Evolutionary conservation across 2,888 invertebrate species (phyloP), one percentile per base, ranked within the genome.

Genomic region (Junonia oenone): DNA sequence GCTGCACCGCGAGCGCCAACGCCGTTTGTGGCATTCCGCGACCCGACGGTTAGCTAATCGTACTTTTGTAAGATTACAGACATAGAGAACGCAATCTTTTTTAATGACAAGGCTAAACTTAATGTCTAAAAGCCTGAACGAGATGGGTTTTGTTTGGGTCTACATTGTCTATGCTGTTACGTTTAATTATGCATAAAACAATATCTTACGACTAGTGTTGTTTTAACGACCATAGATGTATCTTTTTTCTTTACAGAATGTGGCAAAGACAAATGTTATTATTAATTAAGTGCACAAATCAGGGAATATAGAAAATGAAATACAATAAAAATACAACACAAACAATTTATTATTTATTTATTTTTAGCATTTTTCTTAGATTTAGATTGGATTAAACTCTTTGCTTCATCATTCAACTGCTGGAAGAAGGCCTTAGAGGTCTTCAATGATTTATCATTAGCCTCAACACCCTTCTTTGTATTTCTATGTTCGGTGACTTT

Each of bases 351-450:
- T 70, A 64, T 48, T 65, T 65, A 64, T 84, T 83, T n/a, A n/a
- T n/a, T 78, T 81, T 86, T 63, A 79, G 84, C 72, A 79, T 73
- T 71, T 66, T 68, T 68, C 55, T 81, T 78, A 62, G 60, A 62
- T 66, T 80, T 73, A 63, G 73, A 66, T 65, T 83, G 85, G 67
- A 88, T 83, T 70, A 85, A 58, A 74, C 89, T 84, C 67, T 68
- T 80, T 13, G 83, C 66, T 67, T 96, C 93, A 68, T 97, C 96
- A 77, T 98, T 96, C 5, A 98, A 84, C 74, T 96, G 94, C 48
- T 92, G 93, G 86, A 98, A 98, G 92, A 98, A 98, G 0, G 95
- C 93, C 67, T 94, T 95, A 0, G 93, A 92, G 47, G 93, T 92
- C 69, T 94, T 95, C 62, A 65, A 84, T 73, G 68, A 94, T 79